Evolutionary conservation across 2,888 invertebrate species (phyloP), one percentile per base, ranked within the genome.

Genomic region (Hydrotaea diabolus): DNA sequence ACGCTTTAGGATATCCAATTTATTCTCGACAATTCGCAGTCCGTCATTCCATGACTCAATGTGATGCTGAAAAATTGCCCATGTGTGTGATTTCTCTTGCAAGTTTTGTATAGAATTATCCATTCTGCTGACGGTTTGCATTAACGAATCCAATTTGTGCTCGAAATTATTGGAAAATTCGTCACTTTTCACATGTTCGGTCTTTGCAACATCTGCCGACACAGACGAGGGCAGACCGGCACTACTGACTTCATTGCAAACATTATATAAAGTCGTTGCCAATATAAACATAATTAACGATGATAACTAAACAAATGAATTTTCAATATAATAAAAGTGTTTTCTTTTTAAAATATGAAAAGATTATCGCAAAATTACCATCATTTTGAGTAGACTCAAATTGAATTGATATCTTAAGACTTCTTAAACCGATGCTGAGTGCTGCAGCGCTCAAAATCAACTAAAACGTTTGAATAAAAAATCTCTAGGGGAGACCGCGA

Each of bases 31-130:
- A 1, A 93, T 90, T 82, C 93, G 93, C 80, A 94, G 92, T 86
- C 93, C 93, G 53, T 93, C 93, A 82, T 93, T 93, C 94, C 94
- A 94, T 0, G 93, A 92, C 17, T 93, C 91, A 55, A 93, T 93
- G 86, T 93, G 93, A 85, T 93, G 92, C 84, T 93, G 93, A 87
- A 93, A 93, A 36, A 93, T 93, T 75, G 93, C 93, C 94, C 94
- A 94, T 3, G 93, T 93, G 83, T 93, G 93, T 0, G 93, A 93
- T 72, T 93, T 92, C 86, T 93, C 93, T 87, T 91, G 93, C 26
- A 94, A 88, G 84, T 91, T 91, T 85, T 93, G 92, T 31, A 94
- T 89, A 78, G 93, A 93, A 82, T 89, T 91, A 87, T 94, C 93
- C 55, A 94, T 90, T 80, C 89, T 91, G 2, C 91, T 89, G 4